These are phyloP conservation scores for Metalampra italica DNA, from an alignment of 2,888 invertebrate species.

Conservation along the genomic window DNA sequence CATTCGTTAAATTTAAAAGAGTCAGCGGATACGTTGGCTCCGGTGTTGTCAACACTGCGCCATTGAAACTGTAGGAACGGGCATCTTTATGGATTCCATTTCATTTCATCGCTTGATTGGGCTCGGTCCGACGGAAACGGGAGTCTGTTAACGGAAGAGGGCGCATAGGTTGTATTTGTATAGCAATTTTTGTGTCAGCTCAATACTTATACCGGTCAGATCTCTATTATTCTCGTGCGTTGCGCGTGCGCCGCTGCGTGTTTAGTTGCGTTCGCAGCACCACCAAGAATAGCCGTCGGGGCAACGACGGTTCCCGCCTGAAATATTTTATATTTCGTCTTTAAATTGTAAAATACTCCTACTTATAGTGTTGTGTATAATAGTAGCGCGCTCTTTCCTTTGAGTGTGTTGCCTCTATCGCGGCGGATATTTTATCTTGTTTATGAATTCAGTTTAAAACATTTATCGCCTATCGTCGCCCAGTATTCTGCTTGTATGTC, in stretches of 20 bases:
- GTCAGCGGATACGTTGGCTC: conserved; percentile 65
- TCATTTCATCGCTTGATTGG: conserved; percentile 57
- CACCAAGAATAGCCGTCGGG: conserved; percentile 67
- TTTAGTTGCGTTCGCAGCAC: conserved; percentile 70
- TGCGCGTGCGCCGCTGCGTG: conserved; percentile 60
- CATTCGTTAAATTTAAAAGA: conserved; percentile 64
- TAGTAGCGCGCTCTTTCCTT: conserved; percentile 32
- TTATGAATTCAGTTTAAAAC: conserved; percentile 39
- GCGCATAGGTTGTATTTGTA: conserved; percentile 46
- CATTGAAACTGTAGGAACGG: conserved; percentile 44
- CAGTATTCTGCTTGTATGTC: conserved; percentile 39
- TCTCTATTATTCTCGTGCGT: conserved; percentile 55
- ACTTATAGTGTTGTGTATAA: conserved; percentile 55
- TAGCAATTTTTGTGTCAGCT: conserved; percentile 54
- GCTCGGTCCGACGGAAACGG: conserved; percentile 58
- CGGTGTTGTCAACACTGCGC: conserved; percentile 63
- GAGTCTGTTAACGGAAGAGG: conserved; percentile 59
- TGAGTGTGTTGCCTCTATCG: conserved; percentile 34
- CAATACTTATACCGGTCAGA: conserved; percentile 42
- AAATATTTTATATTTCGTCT: conserved; percentile 35
- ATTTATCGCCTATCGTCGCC: conserved; percentile 41
- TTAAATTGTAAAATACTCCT: conserved; percentile 34
- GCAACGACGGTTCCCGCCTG: conserved; percentile 44
- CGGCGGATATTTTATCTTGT: conserved; percentile 36
- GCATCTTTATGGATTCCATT: conserved; percentile 47